A percentile compares a stretch with the other conserved stretches of the same genome.
These are phyloP conservation scores for Byasa hedistus DNA, from an alignment of 2,888 invertebrate genomes.

Conservation along the genomic window DNA sequence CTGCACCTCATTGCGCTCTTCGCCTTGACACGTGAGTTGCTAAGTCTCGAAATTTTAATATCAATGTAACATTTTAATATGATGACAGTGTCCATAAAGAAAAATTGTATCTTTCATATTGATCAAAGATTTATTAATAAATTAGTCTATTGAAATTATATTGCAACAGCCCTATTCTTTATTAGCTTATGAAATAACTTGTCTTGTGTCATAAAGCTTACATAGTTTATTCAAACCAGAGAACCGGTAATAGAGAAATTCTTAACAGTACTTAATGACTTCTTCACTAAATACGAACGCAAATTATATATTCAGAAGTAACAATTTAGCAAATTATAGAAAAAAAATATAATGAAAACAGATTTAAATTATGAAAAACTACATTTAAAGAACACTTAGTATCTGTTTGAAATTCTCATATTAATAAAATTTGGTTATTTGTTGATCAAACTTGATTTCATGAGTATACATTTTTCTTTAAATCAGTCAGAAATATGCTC, in stretches of 20 bases:
- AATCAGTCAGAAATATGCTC: too few relatives aligned
- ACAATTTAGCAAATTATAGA: conserved; percentile 9
- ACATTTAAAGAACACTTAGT: too few relatives aligned
- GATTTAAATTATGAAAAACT: background rate
- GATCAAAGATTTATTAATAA: background rate
- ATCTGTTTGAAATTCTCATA: too few relatives aligned
- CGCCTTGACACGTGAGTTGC: too few relatives aligned
- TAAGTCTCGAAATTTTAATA: too few relatives aligned
- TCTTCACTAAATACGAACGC: conserved; percentile 66
- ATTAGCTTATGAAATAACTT: conserved; percentile 41
- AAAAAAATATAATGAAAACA: background rate
- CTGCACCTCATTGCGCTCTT: too few relatives aligned
- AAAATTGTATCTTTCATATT: background rate
- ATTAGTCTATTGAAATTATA: background rate
- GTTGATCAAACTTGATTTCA: too few relatives aligned
- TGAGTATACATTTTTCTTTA: too few relatives aligned
- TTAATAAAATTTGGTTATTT: too few relatives aligned
- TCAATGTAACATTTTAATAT: too few relatives aligned
- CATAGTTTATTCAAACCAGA: conserved; percentile 64
- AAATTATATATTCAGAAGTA: conserved; percentile 35
- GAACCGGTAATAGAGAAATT: conserved; percentile 73
- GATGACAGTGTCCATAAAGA: background rate
- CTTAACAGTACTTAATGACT: conserved; percentile 74
- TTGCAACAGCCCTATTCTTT: conserved; percentile 29
- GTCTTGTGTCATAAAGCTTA: conserved; percentile 60